A percentile compares a stretch with the other conserved stretches of the same genome.
Evolutionary conservation across 2,888 invertebrate genomes (phyloP).

Genomic region (Biston stratarius): DNA sequence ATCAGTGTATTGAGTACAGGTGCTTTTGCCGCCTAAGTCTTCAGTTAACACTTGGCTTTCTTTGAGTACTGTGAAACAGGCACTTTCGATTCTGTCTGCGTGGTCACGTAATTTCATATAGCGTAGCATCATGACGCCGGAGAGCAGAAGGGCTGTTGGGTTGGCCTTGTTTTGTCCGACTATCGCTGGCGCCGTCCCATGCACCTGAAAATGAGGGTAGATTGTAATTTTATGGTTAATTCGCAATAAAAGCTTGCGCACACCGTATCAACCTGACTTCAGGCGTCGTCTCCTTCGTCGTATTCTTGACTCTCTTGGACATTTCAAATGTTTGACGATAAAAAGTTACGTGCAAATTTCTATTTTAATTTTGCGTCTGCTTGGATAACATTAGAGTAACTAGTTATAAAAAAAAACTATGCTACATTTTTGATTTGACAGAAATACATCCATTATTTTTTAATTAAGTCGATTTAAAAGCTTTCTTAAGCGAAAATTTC

Average conservation of each 20-base stretch:
- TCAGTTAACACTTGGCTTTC: conserved; percentile 94
- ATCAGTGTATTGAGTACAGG: conserved; percentile 97
- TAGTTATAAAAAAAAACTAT: too few relatives aligned
- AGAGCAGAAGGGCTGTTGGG: conserved; percentile 98
- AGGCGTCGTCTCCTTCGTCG: too few relatives aligned
- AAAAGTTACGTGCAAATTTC: too few relatives aligned
- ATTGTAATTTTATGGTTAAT: conserved; percentile 3
- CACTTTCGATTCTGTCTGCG: conserved; percentile 92
- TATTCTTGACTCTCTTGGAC: too few relatives aligned
- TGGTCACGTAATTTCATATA: conserved; percentile 92
- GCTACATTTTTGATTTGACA: too few relatives aligned
- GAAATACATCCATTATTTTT: too few relatives aligned
- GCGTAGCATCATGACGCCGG: conserved; percentile 99
- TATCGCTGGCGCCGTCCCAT: conserved; percentile 98
- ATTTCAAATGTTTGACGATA: too few relatives aligned
- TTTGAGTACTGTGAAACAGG: conserved; percentile 95
- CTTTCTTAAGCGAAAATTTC: too few relatives aligned
- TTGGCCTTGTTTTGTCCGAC: conserved; percentile 99
- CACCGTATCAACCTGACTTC: background rate
- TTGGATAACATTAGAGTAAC: too few relatives aligned
- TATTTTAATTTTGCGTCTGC: too few relatives aligned
- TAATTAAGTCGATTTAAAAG: too few relatives aligned
- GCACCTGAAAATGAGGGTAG: conserved; percentile 88
- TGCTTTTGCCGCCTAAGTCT: conserved; percentile 97
- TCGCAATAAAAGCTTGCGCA: background rate